Evolutionary conservation across 2,888 invertebrate species (phyloP).

Genomic region (Macropis europaea): DNA sequence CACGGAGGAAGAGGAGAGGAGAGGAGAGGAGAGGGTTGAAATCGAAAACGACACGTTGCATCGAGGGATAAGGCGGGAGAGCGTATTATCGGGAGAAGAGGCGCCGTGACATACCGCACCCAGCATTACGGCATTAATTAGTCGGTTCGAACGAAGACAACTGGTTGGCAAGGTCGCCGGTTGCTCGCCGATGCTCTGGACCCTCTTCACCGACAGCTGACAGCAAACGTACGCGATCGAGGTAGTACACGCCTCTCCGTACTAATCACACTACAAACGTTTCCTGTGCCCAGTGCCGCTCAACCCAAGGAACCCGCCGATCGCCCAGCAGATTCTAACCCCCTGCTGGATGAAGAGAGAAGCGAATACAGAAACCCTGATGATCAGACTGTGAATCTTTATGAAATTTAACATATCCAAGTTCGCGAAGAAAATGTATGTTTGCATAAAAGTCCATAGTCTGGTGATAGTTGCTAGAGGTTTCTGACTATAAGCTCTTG

Average conservation of each 20-base stretch:
- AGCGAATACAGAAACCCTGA: too few species aligned
- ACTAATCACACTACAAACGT: constrained; percentile 79
- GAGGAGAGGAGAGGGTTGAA: neutral
- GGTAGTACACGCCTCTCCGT: constrained; percentile 77
- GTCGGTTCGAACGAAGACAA: constrained; percentile 73
- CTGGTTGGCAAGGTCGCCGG: constrained; percentile 72
- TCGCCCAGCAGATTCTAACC: too few species aligned
- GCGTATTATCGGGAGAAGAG: constrained; percentile 42
- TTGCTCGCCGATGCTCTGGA: constrained; percentile 60
- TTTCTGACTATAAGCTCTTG: too few species aligned
- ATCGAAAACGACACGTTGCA: constrained; percentile 10
- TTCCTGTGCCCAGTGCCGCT: constrained; percentile 70
- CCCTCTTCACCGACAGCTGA: constrained; percentile 73
- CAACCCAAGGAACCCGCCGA: constrained; percentile 62
- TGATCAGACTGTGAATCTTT: too few species aligned
- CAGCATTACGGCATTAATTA: constrained; percentile 71
- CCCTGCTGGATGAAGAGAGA: too few species aligned
- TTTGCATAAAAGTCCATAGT: too few species aligned
- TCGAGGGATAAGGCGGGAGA: constrained; percentile 1
- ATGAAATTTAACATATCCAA: too few species aligned
- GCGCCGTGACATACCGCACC: constrained; percentile 47
- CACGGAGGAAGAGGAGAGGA: neutral
- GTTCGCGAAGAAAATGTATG: too few species aligned
- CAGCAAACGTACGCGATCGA: constrained; percentile 76
- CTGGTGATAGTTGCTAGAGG: too few species aligned